phyloP scores from a whole-genome alignment of 2,888 invertebrate genomes.

The Lasioglossum morio region DNA sequence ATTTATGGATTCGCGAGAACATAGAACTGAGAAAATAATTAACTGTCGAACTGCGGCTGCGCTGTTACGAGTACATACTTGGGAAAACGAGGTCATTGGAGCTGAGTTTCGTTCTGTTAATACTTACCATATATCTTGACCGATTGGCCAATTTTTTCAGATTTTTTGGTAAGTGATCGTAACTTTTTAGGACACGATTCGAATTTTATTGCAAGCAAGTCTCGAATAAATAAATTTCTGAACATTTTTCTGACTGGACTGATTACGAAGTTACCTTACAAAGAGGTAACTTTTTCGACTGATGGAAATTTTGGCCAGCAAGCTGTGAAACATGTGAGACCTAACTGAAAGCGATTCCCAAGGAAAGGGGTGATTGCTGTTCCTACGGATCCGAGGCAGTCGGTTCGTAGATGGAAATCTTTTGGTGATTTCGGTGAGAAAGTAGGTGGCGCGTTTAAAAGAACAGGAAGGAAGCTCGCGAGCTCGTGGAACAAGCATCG shows the following conservation, averaged over 20 bases:
- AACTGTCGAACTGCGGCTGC: background rate
- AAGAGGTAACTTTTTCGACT: background rate
- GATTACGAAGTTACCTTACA: too few relatives aligned
- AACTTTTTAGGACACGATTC: too few relatives aligned
- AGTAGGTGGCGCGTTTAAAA: background rate
- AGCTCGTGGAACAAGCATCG: constrained; percentile 5
- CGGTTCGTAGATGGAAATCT: background rate
- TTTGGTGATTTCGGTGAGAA: background rate
- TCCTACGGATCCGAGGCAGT: background rate
- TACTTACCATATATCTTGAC: too few relatives aligned
- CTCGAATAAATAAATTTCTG: too few relatives aligned
- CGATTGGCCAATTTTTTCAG: too few relatives aligned
- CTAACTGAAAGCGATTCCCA: background rate
- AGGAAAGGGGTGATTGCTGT: background rate
- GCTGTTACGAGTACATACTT: background rate
- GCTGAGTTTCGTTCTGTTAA: too few relatives aligned
- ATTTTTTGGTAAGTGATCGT: too few relatives aligned
- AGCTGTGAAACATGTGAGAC: background rate
- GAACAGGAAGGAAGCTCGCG: background rate
- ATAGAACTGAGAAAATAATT: background rate
- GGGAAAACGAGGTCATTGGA: too few relatives aligned
- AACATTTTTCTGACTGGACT: too few relatives aligned
- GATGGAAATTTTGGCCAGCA: background rate
- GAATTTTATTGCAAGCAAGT: too few relatives aligned
- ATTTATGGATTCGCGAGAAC: background rate